Evolutionary conservation across 2,113 vertebrate genomes (phyloP), one percentile per base, ranked within the genome.

Genomic region (Chionomys nivalis): DNA sequence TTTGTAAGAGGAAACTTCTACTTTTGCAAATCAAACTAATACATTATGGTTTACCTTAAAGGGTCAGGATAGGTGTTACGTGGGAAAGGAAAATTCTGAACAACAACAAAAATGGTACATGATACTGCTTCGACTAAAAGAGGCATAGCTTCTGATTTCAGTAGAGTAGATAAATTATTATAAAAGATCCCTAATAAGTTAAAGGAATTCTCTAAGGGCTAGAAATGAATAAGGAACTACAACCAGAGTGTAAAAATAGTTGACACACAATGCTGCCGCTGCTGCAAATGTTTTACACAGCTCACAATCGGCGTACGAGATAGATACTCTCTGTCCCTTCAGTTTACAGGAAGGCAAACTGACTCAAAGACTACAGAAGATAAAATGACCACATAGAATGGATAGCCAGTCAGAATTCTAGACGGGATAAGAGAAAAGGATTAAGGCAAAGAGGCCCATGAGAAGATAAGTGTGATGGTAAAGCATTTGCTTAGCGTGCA

Each of bases 101-200:
- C 65, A 70, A 70, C 66, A 70, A n/a, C 68, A 23, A 87, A 95
- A 75, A 47, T 0, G 7, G 3, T 61, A 12, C 36, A 42, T 31
- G 26, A 89, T 7, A n/a, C 49, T 13, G 8, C 33, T 93, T 87
- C 9, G 52, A 79, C 28, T 17, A 73, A 82, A 91, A 73, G 33
- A 89, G 61, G 26, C 61, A 55, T 65, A 96, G 68, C 49, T 81
- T 89, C 55, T 91, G 66, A 81, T 81, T 52, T 78, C 91, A 76
- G 58, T 52, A 58, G 36, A 78, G 19, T 79, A 52, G 26, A 55
- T 88, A 93, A 87, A 77, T 82, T 86, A 92, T 81, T 93, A 75
- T 55, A 86, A 91, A 93, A 95, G 78, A 70, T 28, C 33, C 1
- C 63, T 66, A 85, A 78, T 33, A 91, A 91, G 66, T 89, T 33